Evolutionary conservation across 1,140 invertebrate species (phyloP).

Genomic region (Hermetia illucens): DNA sequence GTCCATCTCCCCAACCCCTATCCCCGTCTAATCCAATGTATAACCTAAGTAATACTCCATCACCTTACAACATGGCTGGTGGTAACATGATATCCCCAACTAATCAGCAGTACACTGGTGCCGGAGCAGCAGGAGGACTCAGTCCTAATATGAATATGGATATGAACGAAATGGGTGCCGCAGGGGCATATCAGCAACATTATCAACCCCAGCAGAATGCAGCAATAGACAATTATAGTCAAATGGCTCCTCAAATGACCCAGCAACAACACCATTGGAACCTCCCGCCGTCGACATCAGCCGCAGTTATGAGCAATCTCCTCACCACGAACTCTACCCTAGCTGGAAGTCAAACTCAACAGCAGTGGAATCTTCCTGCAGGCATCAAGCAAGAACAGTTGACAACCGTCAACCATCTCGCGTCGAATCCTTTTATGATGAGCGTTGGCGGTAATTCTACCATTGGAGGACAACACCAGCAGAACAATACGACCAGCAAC

Average conservation of each 20-base stretch:
- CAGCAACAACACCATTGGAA: not conserved
- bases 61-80: constrained; percentile 20
- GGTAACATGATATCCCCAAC: not conserved
- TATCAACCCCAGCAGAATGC: not conserved
- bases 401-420: constrained; percentile 17
- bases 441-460: constrained; percentile 10
- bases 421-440: constrained; percentile 22
- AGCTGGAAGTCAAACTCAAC: not conserved
- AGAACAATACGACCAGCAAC: constrained; percentile 4
- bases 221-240: too few species aligned
- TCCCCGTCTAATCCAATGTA: constrained; percentile 24
- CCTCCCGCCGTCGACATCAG: too few species aligned
- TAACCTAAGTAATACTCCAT: constrained; percentile 23
- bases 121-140: constrained; percentile 1
- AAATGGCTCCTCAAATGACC: too few species aligned
- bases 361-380: not conserved
- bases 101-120: constrained; percentile 4
- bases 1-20: constrained; percentile 24
- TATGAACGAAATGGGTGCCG: not conserved
- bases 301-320: constrained; percentile 11
- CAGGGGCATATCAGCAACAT: not conserved
- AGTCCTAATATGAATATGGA: not conserved
- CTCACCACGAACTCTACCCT: constrained; percentile 13
- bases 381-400: not conserved
- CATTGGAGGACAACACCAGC: constrained; percentile 2